Conservation (phyloP, 1,140 invertebrate species). For the Wasmannia auropunctata region DNA sequence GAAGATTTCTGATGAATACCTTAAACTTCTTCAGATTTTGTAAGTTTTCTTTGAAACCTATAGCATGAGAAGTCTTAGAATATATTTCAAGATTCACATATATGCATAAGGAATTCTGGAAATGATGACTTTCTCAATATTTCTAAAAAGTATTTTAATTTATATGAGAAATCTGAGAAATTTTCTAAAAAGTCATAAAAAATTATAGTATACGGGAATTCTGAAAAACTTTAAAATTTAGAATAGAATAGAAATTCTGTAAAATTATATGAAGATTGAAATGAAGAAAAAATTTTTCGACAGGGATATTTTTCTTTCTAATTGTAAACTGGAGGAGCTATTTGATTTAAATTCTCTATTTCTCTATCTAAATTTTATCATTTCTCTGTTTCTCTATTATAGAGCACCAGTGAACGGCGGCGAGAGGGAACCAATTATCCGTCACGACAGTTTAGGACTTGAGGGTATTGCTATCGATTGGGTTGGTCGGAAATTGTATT, state of each 20-base stretch:
- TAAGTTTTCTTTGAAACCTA: no score
- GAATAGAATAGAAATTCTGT: no score
- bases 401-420: slow-evolving; percentile 82
- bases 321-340: neutral
- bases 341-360: neutral
- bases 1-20: neutral
- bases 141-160: neutral
- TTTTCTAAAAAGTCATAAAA: neutral
- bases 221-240: neutral
- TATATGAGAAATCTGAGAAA: neutral
- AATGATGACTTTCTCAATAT: neutral
- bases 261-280: neutral
- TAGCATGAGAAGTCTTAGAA: no score
- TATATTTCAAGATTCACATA: neutral
- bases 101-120: neutral
- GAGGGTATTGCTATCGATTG: slow-evolving; percentile 99
- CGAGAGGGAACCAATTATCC: slow-evolving; percentile 93
- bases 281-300: neutral
- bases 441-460: slow-evolving; percentile 96
- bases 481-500: slow-evolving; percentile 98
- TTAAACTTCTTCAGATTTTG: no score
- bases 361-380: no score
- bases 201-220: no score
- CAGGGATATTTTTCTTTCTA: neutral
- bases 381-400: neutral